Evolutionary conservation across 1,140 invertebrate genomes (phyloP).

Genomic region (Drosophila fuyamai): DNA sequence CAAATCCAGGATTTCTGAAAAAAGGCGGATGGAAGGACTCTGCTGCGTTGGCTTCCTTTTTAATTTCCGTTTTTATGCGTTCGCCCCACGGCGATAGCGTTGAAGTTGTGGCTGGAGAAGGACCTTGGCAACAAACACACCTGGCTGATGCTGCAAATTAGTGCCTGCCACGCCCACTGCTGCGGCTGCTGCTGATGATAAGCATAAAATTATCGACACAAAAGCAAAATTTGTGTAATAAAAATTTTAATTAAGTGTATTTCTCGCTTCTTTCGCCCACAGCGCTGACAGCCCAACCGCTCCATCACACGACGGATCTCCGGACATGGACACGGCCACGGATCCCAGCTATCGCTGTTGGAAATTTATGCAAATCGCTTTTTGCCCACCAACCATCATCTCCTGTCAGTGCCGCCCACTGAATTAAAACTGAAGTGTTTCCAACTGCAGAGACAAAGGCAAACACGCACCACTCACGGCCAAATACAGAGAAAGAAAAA

Average conservation of each 20-base stretch:
- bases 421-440: constrained; percentile 74
- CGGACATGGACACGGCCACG: constrained; percentile 12
- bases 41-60: constrained; percentile 72
- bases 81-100: constrained; percentile 20
- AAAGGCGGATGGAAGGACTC: constrained; percentile 15
- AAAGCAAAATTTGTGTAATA: constrained; percentile 74
- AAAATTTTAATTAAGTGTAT: constrained; percentile 52
- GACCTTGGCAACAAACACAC: constrained; percentile 13
- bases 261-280: constrained; percentile 25
- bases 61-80: constrained; percentile 78
- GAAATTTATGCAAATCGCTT: constrained; percentile 80
- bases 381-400: constrained; percentile 20
- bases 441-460: constrained; percentile 56
- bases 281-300: constrained; percentile 57
- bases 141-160: constrained; percentile 73
- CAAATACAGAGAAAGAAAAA: neutral
- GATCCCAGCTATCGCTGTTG: constrained; percentile 59
- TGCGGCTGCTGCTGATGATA: constrained; percentile 60
- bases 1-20: constrained; percentile 19
- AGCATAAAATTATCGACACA: constrained; percentile 81
- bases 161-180: constrained; percentile 9
- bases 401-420: constrained; percentile 15
- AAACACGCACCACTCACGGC: neutral
- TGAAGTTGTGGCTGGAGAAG: neutral
- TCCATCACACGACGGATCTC: constrained; percentile 43